Conservation (phyloP, 23 tunicate species). For the Clavelina lepadiformis region DNA sequence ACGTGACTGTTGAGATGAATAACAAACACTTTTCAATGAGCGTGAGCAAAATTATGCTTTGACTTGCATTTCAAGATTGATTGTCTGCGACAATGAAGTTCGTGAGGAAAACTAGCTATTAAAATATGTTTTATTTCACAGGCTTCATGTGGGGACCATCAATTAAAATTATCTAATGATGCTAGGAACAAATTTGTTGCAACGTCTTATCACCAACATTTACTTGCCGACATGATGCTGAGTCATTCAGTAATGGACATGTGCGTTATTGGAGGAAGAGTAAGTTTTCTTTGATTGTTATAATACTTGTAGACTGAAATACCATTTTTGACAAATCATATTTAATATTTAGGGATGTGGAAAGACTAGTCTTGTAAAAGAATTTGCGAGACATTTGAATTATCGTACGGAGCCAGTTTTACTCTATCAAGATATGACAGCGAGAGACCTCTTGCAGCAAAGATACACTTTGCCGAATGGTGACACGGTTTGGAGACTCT, state of each 20-base stretch:
- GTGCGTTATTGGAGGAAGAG: constrained; percentile 90
- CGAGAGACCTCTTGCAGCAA: constrained; percentile 86
- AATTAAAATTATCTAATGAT: not conserved
- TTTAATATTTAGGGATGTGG: constrained; percentile 67
- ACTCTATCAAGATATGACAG: constrained; percentile 94
- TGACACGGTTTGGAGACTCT: constrained; percentile 89
- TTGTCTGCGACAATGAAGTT: no score
- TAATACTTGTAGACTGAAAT: not conserved
- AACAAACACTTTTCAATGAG: no score
- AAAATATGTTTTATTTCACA: no score
- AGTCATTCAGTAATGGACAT: constrained; percentile 76
- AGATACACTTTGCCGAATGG: constrained; percentile 87
- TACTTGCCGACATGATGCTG: constrained; percentile 67
- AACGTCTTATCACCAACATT: constrained; percentile 60
- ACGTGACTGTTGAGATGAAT: no score
- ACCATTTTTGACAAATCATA: not conserved
- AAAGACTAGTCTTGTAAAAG: constrained; percentile 62
- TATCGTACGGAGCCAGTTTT: constrained; percentile 87
- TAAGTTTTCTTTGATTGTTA: constrained; percentile 2
- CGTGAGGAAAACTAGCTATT: no score
- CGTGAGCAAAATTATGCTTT: no score
- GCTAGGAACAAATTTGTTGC: constrained; percentile 49
- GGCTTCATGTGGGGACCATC: constrained; percentile 57
- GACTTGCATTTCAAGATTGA: no score
- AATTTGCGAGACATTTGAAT: constrained; percentile 50